These are phyloP conservation scores for Megaptera novaeangliae DNA, from an alignment of 2,113 vertebrate species.

Conservation along the genomic window DNA sequence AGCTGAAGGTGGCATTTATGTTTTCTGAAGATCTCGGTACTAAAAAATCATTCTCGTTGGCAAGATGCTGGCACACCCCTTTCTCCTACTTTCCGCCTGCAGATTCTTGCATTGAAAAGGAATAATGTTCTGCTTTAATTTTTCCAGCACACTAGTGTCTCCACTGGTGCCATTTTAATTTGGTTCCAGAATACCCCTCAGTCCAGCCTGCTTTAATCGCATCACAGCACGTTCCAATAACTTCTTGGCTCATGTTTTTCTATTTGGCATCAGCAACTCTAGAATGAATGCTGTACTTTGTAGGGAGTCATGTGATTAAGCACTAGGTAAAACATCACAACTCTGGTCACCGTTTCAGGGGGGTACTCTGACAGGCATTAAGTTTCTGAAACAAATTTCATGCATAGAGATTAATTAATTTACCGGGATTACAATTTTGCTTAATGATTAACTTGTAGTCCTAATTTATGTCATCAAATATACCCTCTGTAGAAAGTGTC, in stretches of 20 bases:
- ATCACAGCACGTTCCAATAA: background rate
- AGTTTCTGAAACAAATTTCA: constrained; percentile 20
- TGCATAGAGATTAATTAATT: constrained; percentile 33
- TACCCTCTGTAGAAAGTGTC: constrained; percentile 30
- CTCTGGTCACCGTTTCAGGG: background rate
- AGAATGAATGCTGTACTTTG: background rate
- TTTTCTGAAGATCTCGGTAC: background rate
- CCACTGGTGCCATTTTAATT: background rate
- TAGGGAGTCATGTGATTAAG: background rate
- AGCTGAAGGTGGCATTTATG: background rate
- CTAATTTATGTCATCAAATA: constrained; percentile 7
- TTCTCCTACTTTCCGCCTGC: background rate
- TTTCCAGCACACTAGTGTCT: background rate
- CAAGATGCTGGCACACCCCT: background rate
- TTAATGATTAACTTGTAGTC: background rate
- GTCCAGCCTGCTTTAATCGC: background rate
- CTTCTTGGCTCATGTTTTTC: background rate
- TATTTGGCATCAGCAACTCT: background rate
- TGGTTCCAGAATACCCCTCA: background rate
- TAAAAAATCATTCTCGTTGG: background rate
- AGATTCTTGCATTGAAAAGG: background rate
- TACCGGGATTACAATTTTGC: background rate
- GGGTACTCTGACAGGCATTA: background rate
- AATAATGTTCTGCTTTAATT: constrained; percentile 24
- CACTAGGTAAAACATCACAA: background rate